A percentile compares a stretch with the other conserved stretches of the same genome.
phyloP scores from a whole-genome alignment of 2,888 invertebrate species.

The Itoplectis maculator region DNA sequence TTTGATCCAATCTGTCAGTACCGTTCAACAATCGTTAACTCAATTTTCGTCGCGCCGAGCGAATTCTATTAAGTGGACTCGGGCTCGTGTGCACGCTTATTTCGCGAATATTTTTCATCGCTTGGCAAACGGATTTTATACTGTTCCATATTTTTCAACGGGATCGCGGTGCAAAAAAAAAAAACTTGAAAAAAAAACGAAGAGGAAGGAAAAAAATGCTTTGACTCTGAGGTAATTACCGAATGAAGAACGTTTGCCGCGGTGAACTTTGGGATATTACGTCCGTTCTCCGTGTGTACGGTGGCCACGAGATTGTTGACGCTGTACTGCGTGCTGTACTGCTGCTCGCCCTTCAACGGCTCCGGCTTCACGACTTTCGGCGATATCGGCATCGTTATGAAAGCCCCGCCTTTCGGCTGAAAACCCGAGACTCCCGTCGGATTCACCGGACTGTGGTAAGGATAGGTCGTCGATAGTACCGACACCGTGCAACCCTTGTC shows the following conservation, averaged over 20 bases:
- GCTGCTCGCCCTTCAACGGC: constrained; percentile 76
- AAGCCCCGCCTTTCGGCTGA: constrained; percentile 97
- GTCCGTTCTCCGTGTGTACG: constrained; percentile 81
- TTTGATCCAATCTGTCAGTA: constrained; percentile 82
- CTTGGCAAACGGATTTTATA: background rate
- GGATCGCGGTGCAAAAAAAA: constrained; percentile 28
- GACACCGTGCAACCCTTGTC: constrained; percentile 83
- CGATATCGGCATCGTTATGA: constrained; percentile 92
- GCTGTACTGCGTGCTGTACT: constrained; percentile 81
- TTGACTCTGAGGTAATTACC: constrained; percentile 73
- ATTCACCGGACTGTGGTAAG: constrained; percentile 90
- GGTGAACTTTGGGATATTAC: constrained; percentile 81
- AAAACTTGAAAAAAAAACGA: constrained; percentile 13
- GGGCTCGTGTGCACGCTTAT: background rate
- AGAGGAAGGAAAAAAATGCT: background rate
- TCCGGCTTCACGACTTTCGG: constrained; percentile 85
- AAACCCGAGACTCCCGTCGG: constrained; percentile 94
- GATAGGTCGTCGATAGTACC: constrained; percentile 85
- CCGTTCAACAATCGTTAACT: constrained; percentile 72
- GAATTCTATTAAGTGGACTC: constrained; percentile 13
- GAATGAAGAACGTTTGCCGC: constrained; percentile 81
- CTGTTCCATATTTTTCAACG: constrained; percentile 1
- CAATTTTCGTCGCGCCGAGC: constrained; percentile 21
- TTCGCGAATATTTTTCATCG: too few species aligned
- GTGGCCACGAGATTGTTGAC: constrained; percentile 81